These are phyloP conservation scores for Agelas oroides DNA, from an alignment of 37 sponge, comb jelly and placozoan genomes.

Conservation along the genomic window DNA sequence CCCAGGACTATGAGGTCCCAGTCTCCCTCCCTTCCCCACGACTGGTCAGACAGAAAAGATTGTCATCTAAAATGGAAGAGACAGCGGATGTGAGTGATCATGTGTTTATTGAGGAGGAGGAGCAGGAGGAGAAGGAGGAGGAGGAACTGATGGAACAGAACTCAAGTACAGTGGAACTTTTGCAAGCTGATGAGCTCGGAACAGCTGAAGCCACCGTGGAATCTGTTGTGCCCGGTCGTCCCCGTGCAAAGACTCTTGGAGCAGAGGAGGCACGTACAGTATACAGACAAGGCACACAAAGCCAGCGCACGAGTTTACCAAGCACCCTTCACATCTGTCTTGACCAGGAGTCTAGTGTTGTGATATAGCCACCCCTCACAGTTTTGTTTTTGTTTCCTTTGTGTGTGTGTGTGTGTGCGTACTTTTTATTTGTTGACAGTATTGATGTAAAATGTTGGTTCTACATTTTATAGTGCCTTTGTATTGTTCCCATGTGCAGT, in stretches of 20 bases:
- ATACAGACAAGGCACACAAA: too few species aligned
- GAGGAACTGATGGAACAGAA: too few species aligned
- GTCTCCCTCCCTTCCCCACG: neutral
- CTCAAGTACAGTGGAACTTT: too few species aligned
- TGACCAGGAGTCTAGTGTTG: neutral
- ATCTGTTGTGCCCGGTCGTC: too few species aligned
- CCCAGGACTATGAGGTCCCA: conserved; percentile 48
- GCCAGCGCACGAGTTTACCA: too few species aligned
- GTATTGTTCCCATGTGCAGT: too few species aligned
- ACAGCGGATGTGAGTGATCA: neutral
- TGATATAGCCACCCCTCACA: neutral
- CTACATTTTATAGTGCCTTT: too few species aligned
- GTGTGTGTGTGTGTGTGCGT: neutral
- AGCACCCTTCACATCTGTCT: neutral
- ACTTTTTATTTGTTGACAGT: neutral
- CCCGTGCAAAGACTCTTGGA: too few species aligned
- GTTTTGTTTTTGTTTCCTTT: neutral
- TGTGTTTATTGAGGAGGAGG: neutral
- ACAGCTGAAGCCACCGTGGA: too few species aligned
- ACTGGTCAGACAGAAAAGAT: neutral
- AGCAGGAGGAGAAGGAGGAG: neutral
- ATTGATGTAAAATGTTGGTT: too few species aligned
- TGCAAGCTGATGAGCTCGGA: too few species aligned
- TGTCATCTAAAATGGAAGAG: neutral
- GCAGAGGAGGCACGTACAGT: too few species aligned